These are phyloP conservation scores for Embidobia sp. DNA, from an alignment of 2,888 invertebrate species.

Conservation along the genomic window DNA sequence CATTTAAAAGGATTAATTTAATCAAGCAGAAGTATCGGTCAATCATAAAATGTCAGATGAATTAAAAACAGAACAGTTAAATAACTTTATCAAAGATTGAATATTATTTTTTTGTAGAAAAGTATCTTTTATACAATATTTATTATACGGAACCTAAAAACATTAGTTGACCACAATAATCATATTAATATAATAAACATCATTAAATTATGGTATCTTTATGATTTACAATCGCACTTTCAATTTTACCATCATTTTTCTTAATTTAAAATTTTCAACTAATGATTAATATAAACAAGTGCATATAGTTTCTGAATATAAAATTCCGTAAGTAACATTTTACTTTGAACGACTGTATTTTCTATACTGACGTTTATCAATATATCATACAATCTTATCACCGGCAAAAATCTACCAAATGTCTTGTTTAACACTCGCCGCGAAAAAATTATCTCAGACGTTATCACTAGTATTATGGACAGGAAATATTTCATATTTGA, in stretches of 20 bases:
- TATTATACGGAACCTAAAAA: too few relatives aligned
- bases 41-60: not conserved
- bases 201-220: too few relatives aligned
- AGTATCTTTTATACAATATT: too few relatives aligned
- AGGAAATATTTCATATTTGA: conserved; percentile 8
- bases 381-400: conserved; percentile 25
- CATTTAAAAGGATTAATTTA: not conserved
- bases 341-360: conserved; percentile 21
- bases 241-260: not conserved
- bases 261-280: not conserved
- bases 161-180: too few relatives aligned
- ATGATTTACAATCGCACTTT: too few relatives aligned
- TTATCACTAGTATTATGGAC: conserved; percentile 1
- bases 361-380: conserved; percentile 31
- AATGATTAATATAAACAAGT: too few relatives aligned
- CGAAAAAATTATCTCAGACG: conserved; percentile 2
- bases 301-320: not conserved
- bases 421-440: conserved; percentile 6
- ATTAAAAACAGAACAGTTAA: too few relatives aligned
- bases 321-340: conserved; percentile 16
- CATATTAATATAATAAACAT: too few relatives aligned
- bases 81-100: too few relatives aligned
- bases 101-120: too few relatives aligned
- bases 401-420: conserved; percentile 14
- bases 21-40: too few relatives aligned